phyloP scores from a whole-genome alignment of 2,888 invertebrate species.

The Criorhina ranunculi region DNA sequence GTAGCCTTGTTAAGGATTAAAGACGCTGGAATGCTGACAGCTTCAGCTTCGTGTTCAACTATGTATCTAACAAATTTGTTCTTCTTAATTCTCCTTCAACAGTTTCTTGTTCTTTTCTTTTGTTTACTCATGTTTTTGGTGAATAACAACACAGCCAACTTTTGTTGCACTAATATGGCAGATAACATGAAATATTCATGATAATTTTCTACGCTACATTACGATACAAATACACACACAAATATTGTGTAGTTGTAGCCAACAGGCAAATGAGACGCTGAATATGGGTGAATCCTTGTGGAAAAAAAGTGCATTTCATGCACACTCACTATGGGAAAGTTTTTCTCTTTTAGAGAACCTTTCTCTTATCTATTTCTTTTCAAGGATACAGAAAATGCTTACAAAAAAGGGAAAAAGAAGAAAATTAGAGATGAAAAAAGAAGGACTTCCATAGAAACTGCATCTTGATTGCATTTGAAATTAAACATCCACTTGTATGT shows the following conservation, averaged over 20 bases:
- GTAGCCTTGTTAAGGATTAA: slow-evolving; percentile 33
- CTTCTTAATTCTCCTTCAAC: neutral
- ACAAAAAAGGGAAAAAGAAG: neutral
- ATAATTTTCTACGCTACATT: slow-evolving; percentile 29
- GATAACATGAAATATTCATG: slow-evolving; percentile 61
- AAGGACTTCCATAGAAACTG: neutral
- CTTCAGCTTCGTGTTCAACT: slow-evolving; percentile 35
- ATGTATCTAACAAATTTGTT: slow-evolving; percentile 46
- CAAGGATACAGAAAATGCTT: slow-evolving; percentile 43
- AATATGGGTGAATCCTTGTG: slow-evolving; percentile 63
- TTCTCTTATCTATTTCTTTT: slow-evolving; percentile 11
- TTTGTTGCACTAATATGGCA: slow-evolving; percentile 47
- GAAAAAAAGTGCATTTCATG: slow-evolving; percentile 59
- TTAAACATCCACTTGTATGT: slow-evolving; percentile 48
- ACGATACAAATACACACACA: neutral
- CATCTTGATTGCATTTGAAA: slow-evolving; percentile 69
- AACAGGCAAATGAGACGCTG: slow-evolving; percentile 40
- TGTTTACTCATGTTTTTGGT: slow-evolving; percentile 40
- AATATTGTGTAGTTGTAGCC: neutral
- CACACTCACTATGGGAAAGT: slow-evolving; percentile 38
- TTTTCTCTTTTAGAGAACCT: slow-evolving; percentile 24
- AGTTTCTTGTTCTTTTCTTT: neutral
- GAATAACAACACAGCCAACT: slow-evolving; percentile 42
- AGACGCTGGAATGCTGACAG: slow-evolving; percentile 45
- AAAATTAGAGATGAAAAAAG: neutral